These are phyloP conservation scores for Bombyx mori DNA, from an alignment of 1,140 invertebrate genomes.

Conservation along the genomic window DNA sequence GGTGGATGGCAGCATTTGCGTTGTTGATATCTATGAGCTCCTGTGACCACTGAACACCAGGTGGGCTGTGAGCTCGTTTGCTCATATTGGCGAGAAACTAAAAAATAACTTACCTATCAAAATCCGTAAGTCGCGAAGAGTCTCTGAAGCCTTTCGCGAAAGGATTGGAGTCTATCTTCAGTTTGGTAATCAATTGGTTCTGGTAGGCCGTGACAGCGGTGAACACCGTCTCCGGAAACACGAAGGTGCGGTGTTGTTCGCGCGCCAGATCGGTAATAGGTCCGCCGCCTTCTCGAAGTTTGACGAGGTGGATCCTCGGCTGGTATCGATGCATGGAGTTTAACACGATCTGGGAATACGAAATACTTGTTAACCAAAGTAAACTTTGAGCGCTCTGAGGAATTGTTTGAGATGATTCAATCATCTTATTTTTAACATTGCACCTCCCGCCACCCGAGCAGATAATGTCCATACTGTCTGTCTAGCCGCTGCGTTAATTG, in stretches of 20 bases:
- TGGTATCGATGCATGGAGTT: slow-evolving; percentile 99
- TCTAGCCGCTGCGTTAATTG: no score
- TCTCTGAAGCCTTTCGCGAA: slow-evolving; percentile 96
- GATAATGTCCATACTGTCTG: no score
- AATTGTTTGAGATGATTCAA: no score
- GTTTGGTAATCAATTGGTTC: slow-evolving; percentile 95
- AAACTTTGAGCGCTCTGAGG: no score
- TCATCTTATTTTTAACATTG: no score
- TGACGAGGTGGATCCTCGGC: slow-evolving; percentile 93
- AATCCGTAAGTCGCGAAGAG: slow-evolving; percentile 93
- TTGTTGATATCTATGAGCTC: no score
- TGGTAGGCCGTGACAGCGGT: slow-evolving; percentile 99
- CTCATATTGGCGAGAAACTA: not conserved
- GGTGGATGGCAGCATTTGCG: no score
- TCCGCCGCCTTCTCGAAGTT: slow-evolving; percentile 70
- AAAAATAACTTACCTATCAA: slow-evolving; percentile 76
- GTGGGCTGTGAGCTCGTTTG: no score
- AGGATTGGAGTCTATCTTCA: slow-evolving; percentile 96
- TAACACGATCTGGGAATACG: slow-evolving; percentile 87
- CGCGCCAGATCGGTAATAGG: slow-evolving; percentile 82
- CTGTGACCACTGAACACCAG: no score
- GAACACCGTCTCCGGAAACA: slow-evolving; percentile 97
- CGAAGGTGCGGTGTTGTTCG: slow-evolving; percentile 87
- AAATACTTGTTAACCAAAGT: slow-evolving; percentile 11
- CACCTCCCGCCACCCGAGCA: no score